phyloP scores from a whole-genome alignment of 2,797 vertebrate species.

The Onychomys torridus region DNA sequence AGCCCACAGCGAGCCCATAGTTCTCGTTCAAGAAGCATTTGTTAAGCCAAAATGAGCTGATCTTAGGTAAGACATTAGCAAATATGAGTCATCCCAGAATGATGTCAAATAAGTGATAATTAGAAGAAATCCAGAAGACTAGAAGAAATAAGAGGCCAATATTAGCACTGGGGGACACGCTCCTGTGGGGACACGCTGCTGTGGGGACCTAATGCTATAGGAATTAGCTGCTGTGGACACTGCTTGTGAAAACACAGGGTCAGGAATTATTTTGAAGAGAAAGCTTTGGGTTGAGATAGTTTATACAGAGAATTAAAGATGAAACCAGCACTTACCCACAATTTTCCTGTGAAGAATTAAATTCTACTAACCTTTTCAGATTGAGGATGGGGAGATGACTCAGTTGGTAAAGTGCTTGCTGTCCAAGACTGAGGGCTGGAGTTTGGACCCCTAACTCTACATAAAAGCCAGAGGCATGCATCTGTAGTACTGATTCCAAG shows the following conservation, averaged over 20 bases:
- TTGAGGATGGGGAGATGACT: background rate
- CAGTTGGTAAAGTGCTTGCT: background rate
- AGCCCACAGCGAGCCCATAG: background rate
- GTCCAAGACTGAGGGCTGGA: background rate
- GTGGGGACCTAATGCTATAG: background rate
- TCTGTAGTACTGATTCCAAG: background rate
- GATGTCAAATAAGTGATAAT: constrained; percentile 38
- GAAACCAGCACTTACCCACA: constrained; percentile 32
- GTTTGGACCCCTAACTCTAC: background rate
- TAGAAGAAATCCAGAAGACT: background rate
- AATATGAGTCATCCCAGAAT: constrained; percentile 1
- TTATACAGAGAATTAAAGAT: background rate
- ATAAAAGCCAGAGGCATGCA: background rate
- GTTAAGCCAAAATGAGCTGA: constrained; percentile 32
- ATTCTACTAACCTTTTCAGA: background rate
- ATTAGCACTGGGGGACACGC: background rate
- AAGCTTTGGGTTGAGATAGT: constrained; percentile 16
- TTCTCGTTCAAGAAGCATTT: background rate
- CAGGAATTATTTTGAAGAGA: constrained; percentile 39
- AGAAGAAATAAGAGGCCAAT: background rate
- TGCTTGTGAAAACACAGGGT: constrained; percentile 21
- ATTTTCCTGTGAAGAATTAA: background rate
- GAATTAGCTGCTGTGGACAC: background rate
- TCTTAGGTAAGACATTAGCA: constrained; percentile 33
- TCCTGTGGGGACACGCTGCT: background rate